phyloP scores from a whole-genome alignment of 2,113 vertebrate genomes.

The Trinectes maculatus region DNA sequence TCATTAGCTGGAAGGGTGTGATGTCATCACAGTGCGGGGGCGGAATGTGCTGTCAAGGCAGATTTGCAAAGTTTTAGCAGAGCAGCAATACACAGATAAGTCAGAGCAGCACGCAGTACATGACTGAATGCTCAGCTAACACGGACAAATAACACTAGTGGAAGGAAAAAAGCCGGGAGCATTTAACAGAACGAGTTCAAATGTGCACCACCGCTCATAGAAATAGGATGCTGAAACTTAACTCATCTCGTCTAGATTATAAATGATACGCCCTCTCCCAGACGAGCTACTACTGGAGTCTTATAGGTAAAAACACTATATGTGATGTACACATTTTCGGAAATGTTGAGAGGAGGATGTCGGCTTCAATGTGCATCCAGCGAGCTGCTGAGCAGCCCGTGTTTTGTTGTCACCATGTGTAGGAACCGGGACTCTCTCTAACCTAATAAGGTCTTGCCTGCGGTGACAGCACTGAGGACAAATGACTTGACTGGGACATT shows the following conservation, averaged over 20 bases:
- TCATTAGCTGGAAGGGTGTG: conserved; percentile 44
- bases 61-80: conserved; percentile 42
- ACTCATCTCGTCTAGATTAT: conserved; percentile 33
- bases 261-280: conserved; percentile 21
- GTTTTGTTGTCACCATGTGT: conserved; percentile 62
- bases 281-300: background rate
- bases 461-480: conserved; percentile 63
- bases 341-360: conserved; percentile 68
- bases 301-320: too few species aligned
- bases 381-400: conserved; percentile 49
- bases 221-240: conserved; percentile 29
- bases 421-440: conserved; percentile 62
- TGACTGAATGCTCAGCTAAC: conserved; percentile 49
- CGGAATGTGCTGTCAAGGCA: conserved; percentile 43
- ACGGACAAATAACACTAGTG: conserved; percentile 18
- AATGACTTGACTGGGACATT: conserved; percentile 70
- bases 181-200: conserved; percentile 24
- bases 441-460: conserved; percentile 73
- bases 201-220: conserved; percentile 23
- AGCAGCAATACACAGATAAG: conserved; percentile 43
- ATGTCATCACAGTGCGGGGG: conserved; percentile 52
- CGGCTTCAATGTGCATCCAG: conserved; percentile 57
- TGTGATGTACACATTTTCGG: conserved; percentile 30
- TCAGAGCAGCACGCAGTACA: conserved; percentile 28
- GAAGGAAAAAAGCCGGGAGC: conserved; percentile 14